Percentiles rank a stretch among this genome's conserved stretches.
These are phyloP conservation scores for Drosophila ambigua DNA, from an alignment of 1,140 invertebrate genomes.

Conservation along the genomic window DNA sequence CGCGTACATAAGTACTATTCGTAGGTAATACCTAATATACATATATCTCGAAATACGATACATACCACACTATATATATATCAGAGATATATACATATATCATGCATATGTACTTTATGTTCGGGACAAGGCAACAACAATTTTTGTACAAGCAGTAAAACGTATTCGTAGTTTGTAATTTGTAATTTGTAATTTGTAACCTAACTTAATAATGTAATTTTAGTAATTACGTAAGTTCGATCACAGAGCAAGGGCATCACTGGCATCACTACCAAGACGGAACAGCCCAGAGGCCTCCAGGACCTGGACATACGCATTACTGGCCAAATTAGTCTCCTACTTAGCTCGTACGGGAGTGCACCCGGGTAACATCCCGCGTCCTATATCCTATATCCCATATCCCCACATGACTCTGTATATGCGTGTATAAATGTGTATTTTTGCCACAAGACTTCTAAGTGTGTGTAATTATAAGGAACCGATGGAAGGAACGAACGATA, in stretches of 20 bases:
- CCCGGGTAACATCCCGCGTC: conserved; percentile 3
- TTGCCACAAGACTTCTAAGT: conserved; percentile 71
- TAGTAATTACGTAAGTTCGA: conserved; percentile 64
- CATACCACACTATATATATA: conserved; percentile 31
- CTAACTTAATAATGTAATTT: conserved; percentile 54
- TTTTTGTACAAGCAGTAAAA: conserved; percentile 61
- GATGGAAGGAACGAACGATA: conserved; percentile 5
- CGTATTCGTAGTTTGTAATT: conserved; percentile 54
- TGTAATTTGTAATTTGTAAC: conserved; percentile 52
- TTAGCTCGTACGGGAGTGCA: conserved; percentile 54
- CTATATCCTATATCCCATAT: conserved; percentile 13
- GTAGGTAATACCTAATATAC: conserved; percentile 44
- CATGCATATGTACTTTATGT: conserved; percentile 44
- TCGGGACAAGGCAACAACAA: conserved; percentile 32
- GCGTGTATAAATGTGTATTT: conserved; percentile 78
- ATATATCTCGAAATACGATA: conserved; percentile 18
- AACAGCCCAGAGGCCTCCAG: conserved; percentile 28
- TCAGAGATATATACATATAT: conserved; percentile 32
- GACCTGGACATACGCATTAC: conserved; percentile 52
- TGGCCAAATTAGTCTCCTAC: conserved; percentile 77
- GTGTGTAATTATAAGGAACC: conserved; percentile 67
- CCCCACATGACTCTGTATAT: conserved; percentile 63
- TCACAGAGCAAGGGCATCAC: conserved; percentile 30
- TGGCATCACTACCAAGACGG: conserved; percentile 3
- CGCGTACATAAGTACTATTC: conserved; percentile 30